Evolutionary conservation across 2,888 invertebrate genomes (phyloP).

Genomic region (Drosophila paracracens): DNA sequence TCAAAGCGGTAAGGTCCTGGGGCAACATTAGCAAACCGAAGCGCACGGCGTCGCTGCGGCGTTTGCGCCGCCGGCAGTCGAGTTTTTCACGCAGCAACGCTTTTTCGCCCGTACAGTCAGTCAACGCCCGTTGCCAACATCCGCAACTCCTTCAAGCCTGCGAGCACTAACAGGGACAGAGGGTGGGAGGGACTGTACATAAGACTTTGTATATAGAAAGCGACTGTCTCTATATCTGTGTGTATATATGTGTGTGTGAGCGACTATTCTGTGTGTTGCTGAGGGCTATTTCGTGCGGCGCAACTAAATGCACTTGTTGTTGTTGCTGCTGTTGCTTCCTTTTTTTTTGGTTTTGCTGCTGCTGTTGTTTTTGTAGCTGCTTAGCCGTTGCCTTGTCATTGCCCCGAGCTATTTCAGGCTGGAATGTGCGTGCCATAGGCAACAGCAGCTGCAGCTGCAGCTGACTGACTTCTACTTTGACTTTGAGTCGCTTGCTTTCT

Average conservation of each 20-base stretch:
- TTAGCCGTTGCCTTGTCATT: constrained; percentile 67
- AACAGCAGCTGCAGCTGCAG: constrained; percentile 36
- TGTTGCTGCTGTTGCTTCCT: constrained; percentile 28
- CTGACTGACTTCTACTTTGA: constrained; percentile 64
- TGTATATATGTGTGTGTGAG: constrained; percentile 19
- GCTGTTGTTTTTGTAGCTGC: constrained; percentile 44
- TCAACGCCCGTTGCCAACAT: constrained; percentile 61
- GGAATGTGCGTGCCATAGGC: constrained; percentile 55
- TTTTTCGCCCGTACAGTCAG: constrained; percentile 71
- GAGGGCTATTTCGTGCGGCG: constrained; percentile 62
- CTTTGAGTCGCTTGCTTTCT: constrained; percentile 51
- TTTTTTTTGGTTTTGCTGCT: constrained; percentile 35
- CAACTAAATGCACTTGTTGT: constrained; percentile 77
- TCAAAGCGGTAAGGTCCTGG: constrained; percentile 76
- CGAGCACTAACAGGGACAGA: constrained; percentile 1
- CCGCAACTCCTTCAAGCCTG: constrained; percentile 71
- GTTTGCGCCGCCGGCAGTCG: constrained; percentile 51
- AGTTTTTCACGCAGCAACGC: constrained; percentile 79
- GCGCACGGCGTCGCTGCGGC: constrained; percentile 61
- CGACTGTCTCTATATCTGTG: constrained; percentile 11
- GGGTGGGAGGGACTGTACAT: constrained; percentile 43
- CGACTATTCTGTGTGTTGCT: constrained; percentile 49
- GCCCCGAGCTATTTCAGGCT: constrained; percentile 68
- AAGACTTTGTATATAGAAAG: constrained; percentile 63
- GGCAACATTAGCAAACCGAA: constrained; percentile 80